Percentiles rank a stretch among this genome's conserved stretches.
These are phyloP conservation scores for Andrena minutula DNA, from an alignment of 2,888 invertebrate genomes.

Conservation along the genomic window DNA sequence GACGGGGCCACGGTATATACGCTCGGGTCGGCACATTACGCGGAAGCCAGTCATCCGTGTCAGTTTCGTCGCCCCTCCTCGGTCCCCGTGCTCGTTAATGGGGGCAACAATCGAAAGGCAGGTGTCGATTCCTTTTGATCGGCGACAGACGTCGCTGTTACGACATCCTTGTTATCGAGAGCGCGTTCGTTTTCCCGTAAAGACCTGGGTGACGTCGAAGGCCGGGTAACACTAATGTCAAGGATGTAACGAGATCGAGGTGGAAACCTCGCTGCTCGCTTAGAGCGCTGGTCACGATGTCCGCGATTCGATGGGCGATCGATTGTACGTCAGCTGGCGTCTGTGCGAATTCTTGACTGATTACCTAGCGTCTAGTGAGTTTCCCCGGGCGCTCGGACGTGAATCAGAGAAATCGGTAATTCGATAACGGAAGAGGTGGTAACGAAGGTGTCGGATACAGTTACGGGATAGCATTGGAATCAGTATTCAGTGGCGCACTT, in stretches of 20 bases:
- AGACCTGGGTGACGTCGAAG: constrained; percentile 67
- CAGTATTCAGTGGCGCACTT: no score
- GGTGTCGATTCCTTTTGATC: background rate
- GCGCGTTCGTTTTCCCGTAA: constrained; percentile 39
- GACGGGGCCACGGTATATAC: background rate
- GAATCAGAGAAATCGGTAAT: background rate
- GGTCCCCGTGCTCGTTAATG: background rate
- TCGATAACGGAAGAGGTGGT: background rate
- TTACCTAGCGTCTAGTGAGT: constrained; percentile 15
- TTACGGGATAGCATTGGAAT: background rate
- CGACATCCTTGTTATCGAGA: constrained; percentile 35
- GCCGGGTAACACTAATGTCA: constrained; percentile 71
- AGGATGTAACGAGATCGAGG: constrained; percentile 61
- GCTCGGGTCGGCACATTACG: background rate
- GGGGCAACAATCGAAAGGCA: background rate
- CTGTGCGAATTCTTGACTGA: constrained; percentile 50
- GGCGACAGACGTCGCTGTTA: constrained; percentile 12
- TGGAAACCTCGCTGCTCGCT: constrained; percentile 32
- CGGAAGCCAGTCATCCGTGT: background rate
- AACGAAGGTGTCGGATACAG: background rate
- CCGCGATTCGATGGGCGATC: constrained; percentile 34
- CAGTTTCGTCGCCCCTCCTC: background rate
- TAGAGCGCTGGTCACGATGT: constrained; percentile 53
- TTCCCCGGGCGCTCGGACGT: background rate
- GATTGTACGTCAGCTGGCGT: constrained; percentile 53